These are phyloP conservation scores for Leucoraja ocellata DNA, from an alignment of 2,797 vertebrate species.

Conservation along the genomic window DNA sequence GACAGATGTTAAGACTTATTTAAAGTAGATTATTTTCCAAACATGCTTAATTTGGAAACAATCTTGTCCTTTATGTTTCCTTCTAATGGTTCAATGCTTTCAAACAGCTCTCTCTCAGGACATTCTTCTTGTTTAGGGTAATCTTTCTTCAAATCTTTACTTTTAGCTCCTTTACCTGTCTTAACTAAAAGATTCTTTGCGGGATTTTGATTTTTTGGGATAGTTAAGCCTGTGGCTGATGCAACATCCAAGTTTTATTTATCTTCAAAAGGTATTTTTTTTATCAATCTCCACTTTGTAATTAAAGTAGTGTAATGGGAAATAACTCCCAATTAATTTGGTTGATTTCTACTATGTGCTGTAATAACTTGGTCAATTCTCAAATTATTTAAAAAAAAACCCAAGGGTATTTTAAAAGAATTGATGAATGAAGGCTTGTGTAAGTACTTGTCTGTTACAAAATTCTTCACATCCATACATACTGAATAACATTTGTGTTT, in stretches of 20 bases:
- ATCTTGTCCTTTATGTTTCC: not conserved
- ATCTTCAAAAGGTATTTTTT: not conserved
- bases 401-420: not conserved
- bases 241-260: not conserved
- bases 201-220: not conserved
- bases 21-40: not conserved
- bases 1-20: constrained; percentile 7
- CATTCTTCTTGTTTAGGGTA: not conserved
- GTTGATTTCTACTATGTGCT: not conserved
- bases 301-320: not conserved
- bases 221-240: not conserved
- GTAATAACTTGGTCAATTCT: no score
- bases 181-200: not conserved
- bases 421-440: not conserved
- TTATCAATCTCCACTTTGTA: not conserved
- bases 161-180: not conserved
- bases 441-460: not conserved
- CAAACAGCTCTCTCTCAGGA: not conserved
- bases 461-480: not conserved
- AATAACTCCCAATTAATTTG: not conserved
- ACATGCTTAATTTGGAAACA: no score
- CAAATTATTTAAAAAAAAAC: no score
- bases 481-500: not conserved
- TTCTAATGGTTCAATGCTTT: not conserved
- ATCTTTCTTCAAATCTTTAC: not conserved